phyloP scores from a whole-genome alignment of 2,113 vertebrate genomes.

The Microtus pennsylvanicus region DNA sequence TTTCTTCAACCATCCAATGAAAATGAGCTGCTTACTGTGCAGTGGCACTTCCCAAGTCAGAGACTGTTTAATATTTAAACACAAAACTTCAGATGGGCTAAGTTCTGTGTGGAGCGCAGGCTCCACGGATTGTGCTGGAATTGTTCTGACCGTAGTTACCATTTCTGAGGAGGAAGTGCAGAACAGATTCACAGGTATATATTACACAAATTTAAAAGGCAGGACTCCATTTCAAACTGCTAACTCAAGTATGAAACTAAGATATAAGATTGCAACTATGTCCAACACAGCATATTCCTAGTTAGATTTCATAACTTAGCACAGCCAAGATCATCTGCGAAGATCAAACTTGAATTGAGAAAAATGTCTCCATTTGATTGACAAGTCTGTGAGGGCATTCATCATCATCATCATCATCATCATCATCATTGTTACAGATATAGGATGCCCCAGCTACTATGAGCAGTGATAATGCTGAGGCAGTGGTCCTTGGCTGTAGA shows the following conservation, averaged over 20 bases:
- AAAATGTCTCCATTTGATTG: no score
- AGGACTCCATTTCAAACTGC: not conserved
- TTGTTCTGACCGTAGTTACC: conserved; percentile 15
- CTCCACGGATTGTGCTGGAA: not conserved
- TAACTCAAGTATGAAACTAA: not conserved
- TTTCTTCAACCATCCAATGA: not conserved
- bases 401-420: not conserved
- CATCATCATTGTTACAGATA: not conserved
- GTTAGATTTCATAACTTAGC: not conserved
- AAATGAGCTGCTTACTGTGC: not conserved
- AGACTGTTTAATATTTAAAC: not conserved
- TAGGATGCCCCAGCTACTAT: not conserved
- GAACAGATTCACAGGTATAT: not conserved
- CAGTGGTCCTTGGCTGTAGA: not conserved
- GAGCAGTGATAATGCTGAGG: rapidly evolving
- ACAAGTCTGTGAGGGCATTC: not conserved
- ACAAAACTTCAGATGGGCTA: not conserved
- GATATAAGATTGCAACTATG: not conserved
- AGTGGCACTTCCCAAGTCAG: not conserved
- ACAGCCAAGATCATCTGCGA: not conserved
- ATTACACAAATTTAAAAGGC: not conserved
- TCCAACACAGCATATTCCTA: not conserved
- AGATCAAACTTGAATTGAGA: not conserved
- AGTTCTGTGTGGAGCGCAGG: not conserved
- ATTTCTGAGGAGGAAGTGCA: not conserved